Evolutionary conservation across 2,113 vertebrate species (phyloP), one percentile per base, ranked within the genome.

Genomic region (Psophia crepitans): DNA sequence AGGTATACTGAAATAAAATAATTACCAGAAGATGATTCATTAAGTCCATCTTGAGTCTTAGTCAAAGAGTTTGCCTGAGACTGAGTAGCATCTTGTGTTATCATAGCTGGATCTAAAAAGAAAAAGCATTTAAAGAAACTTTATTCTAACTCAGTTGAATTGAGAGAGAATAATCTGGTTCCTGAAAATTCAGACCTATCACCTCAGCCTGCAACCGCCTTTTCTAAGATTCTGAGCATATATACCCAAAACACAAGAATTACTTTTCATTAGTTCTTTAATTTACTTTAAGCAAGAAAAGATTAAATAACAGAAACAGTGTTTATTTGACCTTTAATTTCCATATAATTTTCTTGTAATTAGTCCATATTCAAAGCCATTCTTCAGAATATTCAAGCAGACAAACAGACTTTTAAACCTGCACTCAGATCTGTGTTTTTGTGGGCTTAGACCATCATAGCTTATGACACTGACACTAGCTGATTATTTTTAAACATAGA

Each of bases 11-110:
- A 71, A 94, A 73, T 65, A 79, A 68, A 95, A 70, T 3, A 48
- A 13, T 96, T 97, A 97, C 97, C 96, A 90, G 44, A 5, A 46
- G 61, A 90, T 30, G 81, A 82, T 22, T 60, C 69, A 63, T 26
- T 41, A 64, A 49, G 11, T 77, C 17, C 56, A 53, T 30, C 4
- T 74, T 53, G n/a, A 70, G 35, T 23, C 32, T 49, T 32, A 23
- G 73, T 78, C 43, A 88, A 33, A 7, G 49, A 81, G 57, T 33
- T 88, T 6, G 4, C 68, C 39, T 21, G 28, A 56, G 60, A 76
- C 33, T 86, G 58, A 84, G 4, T 94, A 46, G 46, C 48, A 87
- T 70, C 77, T 79, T 81, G 49, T 26, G 90, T 77, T 54, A 78
- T 60, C 71, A 64, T 12, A 54, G 35, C 1, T 57, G 65, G 12